phyloP scores from a whole-genome alignment of 1,140 invertebrate species.

The Leptoteleia sp. region DNA sequence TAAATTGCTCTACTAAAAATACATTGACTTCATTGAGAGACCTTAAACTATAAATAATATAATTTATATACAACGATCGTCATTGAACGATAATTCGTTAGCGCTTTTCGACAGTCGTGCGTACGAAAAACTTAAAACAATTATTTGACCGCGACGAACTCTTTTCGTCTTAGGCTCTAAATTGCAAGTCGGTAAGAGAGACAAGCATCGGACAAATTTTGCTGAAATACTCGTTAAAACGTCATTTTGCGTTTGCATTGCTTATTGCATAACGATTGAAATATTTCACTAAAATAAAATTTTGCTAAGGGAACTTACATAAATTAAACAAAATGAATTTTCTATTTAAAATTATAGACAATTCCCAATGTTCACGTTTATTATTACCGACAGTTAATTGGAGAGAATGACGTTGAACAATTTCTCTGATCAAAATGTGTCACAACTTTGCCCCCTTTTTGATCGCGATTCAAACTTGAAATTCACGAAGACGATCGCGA shows the following conservation, averaged over 20 bases:
- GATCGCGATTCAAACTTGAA: conserved; percentile 5
- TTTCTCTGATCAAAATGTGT: conserved; percentile 24
- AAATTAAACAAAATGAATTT: background rate
- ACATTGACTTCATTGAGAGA: conserved; percentile 79
- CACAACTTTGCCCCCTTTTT: conserved; percentile 1
- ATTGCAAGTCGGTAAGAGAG: conserved; percentile 24
- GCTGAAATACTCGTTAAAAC: conserved; percentile 24
- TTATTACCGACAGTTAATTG: no score
- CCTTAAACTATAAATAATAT: conserved; percentile 74
- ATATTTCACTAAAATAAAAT: background rate
- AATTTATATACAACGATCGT: conserved; percentile 72
- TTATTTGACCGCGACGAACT: conserved; percentile 33
- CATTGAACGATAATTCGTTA: conserved; percentile 58
- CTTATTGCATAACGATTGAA: no score
- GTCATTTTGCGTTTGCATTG: conserved; percentile 1
- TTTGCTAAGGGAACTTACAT: no score
- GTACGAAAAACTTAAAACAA: conserved; percentile 45
- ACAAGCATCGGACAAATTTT: conserved; percentile 27
- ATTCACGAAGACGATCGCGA: conserved; percentile 13
- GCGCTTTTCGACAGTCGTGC: conserved; percentile 40
- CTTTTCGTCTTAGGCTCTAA: conserved; percentile 51
- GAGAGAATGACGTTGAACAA: conserved; percentile 20
- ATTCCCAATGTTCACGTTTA: no score
- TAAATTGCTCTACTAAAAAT: conserved; percentile 77
- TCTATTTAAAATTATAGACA: no score